phyloP scores from a whole-genome alignment of 2,113 vertebrate species.

The Orientallactaga bullata region DNA sequence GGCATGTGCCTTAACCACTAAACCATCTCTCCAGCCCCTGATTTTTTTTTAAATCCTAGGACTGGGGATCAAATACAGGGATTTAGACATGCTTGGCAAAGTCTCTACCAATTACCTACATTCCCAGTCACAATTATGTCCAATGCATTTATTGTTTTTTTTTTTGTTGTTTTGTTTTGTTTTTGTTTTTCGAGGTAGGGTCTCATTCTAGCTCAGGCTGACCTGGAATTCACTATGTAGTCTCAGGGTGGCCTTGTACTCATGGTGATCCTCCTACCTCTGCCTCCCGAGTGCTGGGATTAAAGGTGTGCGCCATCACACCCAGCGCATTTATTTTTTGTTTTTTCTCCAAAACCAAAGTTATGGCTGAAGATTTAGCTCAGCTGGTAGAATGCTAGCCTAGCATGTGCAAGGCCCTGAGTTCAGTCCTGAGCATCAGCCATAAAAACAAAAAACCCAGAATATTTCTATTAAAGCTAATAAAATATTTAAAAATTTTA shows the following conservation, averaged over 20 bases:
- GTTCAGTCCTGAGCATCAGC: neutral
- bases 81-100: neutral
- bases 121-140: neutral
- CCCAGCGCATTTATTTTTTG: no score
- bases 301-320: no score
- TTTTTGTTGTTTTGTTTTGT: no score
- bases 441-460: neutral
- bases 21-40: no score
- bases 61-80: neutral
- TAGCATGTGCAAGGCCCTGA: neutral
- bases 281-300: no score
- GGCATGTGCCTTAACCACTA: no score
- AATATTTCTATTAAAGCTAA: constrained; percentile 12
- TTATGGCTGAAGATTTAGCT: neutral
- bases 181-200: no score
- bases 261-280: no score
- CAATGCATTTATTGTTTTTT: no score
- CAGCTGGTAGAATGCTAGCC: neutral
- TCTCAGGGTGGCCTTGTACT: no score
- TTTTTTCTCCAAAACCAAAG: neutral
- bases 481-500: neutral
- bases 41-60: neutral
- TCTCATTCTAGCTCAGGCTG: no score
- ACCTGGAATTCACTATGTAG: no score
- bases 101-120: neutral